Evolutionary conservation across 2,888 invertebrate species (phyloP).

Genomic region (Heterodera filipjevi): DNA sequence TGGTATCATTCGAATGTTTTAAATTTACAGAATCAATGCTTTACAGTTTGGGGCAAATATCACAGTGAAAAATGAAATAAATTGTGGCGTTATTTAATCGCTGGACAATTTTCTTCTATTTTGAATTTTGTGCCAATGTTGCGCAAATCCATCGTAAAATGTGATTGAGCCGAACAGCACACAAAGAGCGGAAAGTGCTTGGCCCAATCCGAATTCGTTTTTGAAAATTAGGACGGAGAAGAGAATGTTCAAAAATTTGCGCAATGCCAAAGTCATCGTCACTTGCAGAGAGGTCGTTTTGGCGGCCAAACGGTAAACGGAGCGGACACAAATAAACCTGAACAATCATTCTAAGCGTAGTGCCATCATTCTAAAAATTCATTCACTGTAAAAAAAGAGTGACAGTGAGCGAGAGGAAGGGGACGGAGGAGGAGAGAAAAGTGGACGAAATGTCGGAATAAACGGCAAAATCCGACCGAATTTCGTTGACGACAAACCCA

Average conservation of each 20-base stretch:
- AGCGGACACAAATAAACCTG: constrained; percentile 84
- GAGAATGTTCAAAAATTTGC: constrained; percentile 90
- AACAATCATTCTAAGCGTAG: no score
- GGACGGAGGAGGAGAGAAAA: constrained; percentile 71
- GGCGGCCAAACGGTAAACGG: constrained; percentile 89
- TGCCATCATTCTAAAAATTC: neutral
- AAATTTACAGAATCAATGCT: no score
- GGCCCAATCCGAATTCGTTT: constrained; percentile 86
- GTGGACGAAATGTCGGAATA: constrained; percentile 38
- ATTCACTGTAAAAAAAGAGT: constrained; percentile 84
- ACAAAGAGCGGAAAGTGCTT: constrained; percentile 86
- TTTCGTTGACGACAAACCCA: constrained; percentile 72
- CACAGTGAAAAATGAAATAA: no score
- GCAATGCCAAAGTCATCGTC: constrained; percentile 87
- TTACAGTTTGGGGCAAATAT: no score
- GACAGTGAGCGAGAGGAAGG: constrained; percentile 78
- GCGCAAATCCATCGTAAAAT: constrained; percentile 76
- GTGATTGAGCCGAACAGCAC: constrained; percentile 90
- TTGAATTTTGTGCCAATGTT: neutral
- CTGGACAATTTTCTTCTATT: neutral
- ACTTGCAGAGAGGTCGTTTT: constrained; percentile 85
- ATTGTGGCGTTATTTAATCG: neutral
- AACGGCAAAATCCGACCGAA: constrained; percentile 76
- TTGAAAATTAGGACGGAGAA: constrained; percentile 91
- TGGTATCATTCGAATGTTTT: no score